A percentile compares a stretch with the other conserved stretches of the same genome.
phyloP scores from a whole-genome alignment of 2,113 vertebrate species.

The Aplodontia rufa region DNA sequence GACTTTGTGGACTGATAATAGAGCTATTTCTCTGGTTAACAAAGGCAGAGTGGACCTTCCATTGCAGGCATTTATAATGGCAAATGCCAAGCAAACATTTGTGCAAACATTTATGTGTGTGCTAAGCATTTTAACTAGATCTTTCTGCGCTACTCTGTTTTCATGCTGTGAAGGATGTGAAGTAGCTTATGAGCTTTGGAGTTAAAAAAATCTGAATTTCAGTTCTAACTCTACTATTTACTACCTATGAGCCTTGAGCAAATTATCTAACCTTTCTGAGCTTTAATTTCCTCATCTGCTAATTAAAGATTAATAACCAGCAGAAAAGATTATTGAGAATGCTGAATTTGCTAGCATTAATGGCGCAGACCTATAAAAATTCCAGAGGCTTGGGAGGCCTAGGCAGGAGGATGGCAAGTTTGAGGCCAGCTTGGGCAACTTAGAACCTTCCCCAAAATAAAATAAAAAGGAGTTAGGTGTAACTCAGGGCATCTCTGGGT shows the following conservation, averaged over 20 bases:
- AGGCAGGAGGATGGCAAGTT: too few species aligned
- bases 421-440: too few species aligned
- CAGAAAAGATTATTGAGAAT: background rate
- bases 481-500: background rate
- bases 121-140: background rate
- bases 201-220: background rate
- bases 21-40: background rate
- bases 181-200: background rate
- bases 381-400: too few species aligned
- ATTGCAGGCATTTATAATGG: background rate
- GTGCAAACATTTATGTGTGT: background rate
- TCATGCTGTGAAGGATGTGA: background rate
- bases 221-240: conserved; percentile 9
- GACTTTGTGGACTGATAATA: background rate
- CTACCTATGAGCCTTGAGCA: background rate
- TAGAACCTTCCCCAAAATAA: too few species aligned
- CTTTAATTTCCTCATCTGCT: background rate
- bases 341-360: background rate
- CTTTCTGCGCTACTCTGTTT: background rate
- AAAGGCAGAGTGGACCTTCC: background rate
- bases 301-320: conserved; percentile 4
- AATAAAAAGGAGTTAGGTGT: too few species aligned
- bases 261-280: background rate
- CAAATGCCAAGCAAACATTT: background rate
- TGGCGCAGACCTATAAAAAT: too few species aligned